Evolutionary conservation across 2,797 vertebrate genomes (phyloP), one percentile per base, ranked within the genome.

Genomic region (Harpagifer antarcticus): DNA sequence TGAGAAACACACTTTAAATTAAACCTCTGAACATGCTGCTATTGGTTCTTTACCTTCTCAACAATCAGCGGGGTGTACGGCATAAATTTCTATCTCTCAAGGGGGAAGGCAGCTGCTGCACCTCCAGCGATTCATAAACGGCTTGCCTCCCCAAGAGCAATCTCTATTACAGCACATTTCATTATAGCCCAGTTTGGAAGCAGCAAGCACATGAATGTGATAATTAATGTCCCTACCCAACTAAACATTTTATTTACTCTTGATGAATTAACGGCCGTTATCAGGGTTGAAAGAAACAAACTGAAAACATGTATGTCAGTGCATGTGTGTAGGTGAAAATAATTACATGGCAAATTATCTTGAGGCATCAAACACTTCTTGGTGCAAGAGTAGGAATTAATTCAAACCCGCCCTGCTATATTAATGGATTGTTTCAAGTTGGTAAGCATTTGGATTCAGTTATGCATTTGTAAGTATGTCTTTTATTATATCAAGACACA

Each of bases 1-100:
- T 98, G 98, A 99, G 97, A 98, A 99, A 96, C 97, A 96, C 97
- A 96, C 96, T 99, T 98, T 97, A 98, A 98, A 98, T 99, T 97
- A 98, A 99, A 98, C 95, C 97, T 96, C 96, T 90, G 97, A 95
- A 94, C 96, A 96, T 90, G 96, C 96, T 90, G 96, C 97, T 95
- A 97, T 98, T 97, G 97, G 96, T 97, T 96, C 97, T 95, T 95
- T 98, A 97, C 96, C 97, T 97, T 95, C 96, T 92, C 96, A 96
- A 96, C 97, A 96, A 96, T 97, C 97, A 96, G 97, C 94, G 81
- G 96, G 96, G 96, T 96, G 94, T 96, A 94, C 89, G 93, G 96
- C 95, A 96, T 96, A 96, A 96, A 97, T 97, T 97, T 94, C 95
- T 92, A 88, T 92, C 94, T 97, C 96, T 97, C 95, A 60, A 90